Base-by-base conservation (phyloP, 2,113 vertebrate genomes). In the Psettodes erumei region DNA sequence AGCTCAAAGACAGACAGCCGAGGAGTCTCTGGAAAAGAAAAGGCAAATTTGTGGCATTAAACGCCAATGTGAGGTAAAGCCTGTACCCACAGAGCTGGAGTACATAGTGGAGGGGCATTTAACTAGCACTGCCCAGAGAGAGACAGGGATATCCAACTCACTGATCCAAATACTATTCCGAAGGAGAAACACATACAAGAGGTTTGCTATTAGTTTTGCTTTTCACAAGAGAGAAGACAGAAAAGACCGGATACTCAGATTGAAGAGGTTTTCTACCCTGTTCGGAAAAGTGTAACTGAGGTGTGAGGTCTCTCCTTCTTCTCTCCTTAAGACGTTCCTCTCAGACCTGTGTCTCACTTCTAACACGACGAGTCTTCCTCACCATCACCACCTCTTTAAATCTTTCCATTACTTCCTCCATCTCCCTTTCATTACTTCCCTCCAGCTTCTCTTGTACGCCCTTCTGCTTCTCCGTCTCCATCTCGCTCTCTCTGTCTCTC, bases 1-100 rank as follows among this genome's bases (percentile, higher is more conserved):
- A 74, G 47, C 55, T 72, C 30, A 84, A 82, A 76, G 56, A 84
- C 75, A 58, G 79, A n/a, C n/a, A n/a, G 84, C 76, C 25, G 23
- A 82, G 50, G 65, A 64, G 58, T 68, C 62, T 79, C 66, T 58
- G 62, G 66, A 82, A 90, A 89, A 58, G 11, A 82, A 87, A 88
- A 86, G 89, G 90, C 88, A 86, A 85, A 87, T 74, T 47, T 75
- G 75, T 81, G 83, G 79, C 86, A 65, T 66, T 50, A 82, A 82
- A 81, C 27, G 82, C 77, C 85, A 59, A 35, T 12, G 79, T 77
- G 83, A 89, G 71, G 84, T 85, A 87, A 76, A 86, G 88, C 91
- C 91, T 92, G 92, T 88, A 71, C 91, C 91, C 89, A 89, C 91
- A 89, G 88, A 92, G 79, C 79, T 80, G 68, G 67, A 74, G 79